phyloP scores from a whole-genome alignment of 2,113 vertebrate species.

The Crotophaga sulcirostris region DNA sequence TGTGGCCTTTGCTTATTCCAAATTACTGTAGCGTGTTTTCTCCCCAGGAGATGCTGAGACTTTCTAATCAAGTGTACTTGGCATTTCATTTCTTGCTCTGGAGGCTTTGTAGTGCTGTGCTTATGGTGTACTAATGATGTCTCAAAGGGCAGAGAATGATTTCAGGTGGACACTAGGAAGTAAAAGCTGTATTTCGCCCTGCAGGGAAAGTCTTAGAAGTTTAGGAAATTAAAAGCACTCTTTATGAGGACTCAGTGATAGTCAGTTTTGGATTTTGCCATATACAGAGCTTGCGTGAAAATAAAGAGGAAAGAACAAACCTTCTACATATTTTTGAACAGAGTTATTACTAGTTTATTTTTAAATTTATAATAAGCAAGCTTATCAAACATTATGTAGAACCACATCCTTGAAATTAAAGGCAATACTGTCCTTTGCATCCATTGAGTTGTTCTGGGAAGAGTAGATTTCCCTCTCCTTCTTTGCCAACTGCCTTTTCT shows the following conservation, averaged over 20 bases:
- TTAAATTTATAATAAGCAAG: not conserved
- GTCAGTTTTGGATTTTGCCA: not conserved
- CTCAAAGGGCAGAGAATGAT: not conserved
- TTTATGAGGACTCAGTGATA: not conserved
- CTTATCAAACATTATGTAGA: not conserved
- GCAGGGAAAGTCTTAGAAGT: not conserved
- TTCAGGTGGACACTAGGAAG: not conserved
- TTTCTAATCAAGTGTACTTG: not conserved
- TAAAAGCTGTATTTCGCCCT: not conserved
- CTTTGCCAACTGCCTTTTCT: not conserved
- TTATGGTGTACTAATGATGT: not conserved
- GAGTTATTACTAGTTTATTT: not conserved
- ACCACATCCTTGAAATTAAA: not conserved
- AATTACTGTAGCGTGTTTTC: not conserved
- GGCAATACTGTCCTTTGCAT: not conserved
- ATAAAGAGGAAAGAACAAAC: not conserved
- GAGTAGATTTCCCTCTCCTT: not conserved
- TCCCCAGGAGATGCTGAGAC: not conserved
- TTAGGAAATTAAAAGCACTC: not conserved
- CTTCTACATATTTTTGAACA: not conserved
- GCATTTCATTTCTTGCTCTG: not conserved
- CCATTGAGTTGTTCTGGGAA: not conserved
- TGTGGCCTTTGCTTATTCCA: constrained; percentile 1
- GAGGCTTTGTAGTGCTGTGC: not conserved
- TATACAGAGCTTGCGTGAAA: not conserved